Base-by-base conservation (phyloP, 2,113 vertebrate species). In the Chroicocephalus ridibundus region DNA sequence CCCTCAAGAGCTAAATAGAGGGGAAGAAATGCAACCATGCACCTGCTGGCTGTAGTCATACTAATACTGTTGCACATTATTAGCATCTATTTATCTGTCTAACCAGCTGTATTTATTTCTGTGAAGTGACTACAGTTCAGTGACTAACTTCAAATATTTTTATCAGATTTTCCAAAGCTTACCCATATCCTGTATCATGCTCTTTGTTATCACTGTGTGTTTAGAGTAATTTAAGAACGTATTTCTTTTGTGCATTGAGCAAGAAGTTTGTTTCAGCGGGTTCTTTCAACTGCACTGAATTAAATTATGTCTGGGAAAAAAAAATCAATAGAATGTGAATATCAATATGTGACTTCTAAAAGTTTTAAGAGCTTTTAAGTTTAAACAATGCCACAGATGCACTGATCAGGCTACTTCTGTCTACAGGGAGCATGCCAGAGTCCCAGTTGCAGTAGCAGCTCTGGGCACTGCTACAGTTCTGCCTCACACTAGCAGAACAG, bases 361-460 rank as follows among this genome's bases (percentile, higher is more conserved):
- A 10, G 9, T 71, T 82, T 64, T 57, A 74, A 52, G 38, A 74
- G 9, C n/a, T 82, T 89, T 94, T 89, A 78, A 60, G 49, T 21
- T 86, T 78, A 65, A 82, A 42, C 9, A 20, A 10, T 26, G 36
- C 4, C 31, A 64, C 11, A 89, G 38, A 82, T 70, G 11, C 32
- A 58, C 29, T 62, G 34, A 62, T 64, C 11, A 66, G 58, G 42
- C 36, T 79, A 34, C 36, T 54, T 82, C 71, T 71, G 15, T 71
- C 32, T 3, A 1, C 42, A 46, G 52, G 31, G 57, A 92, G 13
- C 22, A 14, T 36, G 20, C 38, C 0, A 1, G 51, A 44, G 5
- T 65, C 68, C 19, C 46, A 61, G 51, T 26, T 83, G 52, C 49
- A 71, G 29, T 54, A 82, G 40, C 74, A 89, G 34, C 29, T 85